Base-by-base conservation (phyloP, 2,797 vertebrate species). In the Carapus acus region DNA sequence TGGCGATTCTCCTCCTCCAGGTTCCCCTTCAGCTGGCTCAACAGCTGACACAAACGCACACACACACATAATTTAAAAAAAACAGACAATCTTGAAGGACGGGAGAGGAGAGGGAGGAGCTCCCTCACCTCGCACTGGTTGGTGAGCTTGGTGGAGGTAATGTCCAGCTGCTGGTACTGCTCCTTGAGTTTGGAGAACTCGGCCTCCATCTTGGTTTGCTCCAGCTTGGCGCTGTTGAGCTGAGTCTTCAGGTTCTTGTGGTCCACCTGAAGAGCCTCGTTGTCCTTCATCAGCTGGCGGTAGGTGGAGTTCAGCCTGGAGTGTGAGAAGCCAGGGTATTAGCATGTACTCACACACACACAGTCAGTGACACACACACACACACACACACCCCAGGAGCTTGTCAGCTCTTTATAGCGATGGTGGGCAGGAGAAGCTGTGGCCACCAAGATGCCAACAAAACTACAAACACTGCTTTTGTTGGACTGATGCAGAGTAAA, bases 1-100 rank as follows among this genome's bases (percentile, higher is more conserved):
- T 99, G 96, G 42, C 95, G 91, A 79, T 99, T 99, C 86, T 99
- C 96, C 80, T 99, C 96, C 76, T 99, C 95, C 79, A 99, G 83
- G 81, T 98, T 98, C 77, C 94, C 96, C 86, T 99, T 99, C 69
- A 99, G 85, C 83, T 99, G 96, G 75, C 94, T 95, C 79, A 99
- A 85, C 75, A 99, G 78, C 96, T 98, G 85, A 54, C 7, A 36
- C 11, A 62, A n/a, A 62, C 20, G 49, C 9, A 17, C 7, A 48
- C 2, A 20, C 11, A 49, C 3, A 20, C 11, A 47, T 65, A 13
- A 15, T 51, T 41, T 21, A 53, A 23, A 24, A 15, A 13, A 33
- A 33, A 9, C 3, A 33, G 6, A 33, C 8, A 3, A 7, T 8
- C 3, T 3, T 9, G 6, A 9, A 33, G 31, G 12, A 33, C 4